Evolutionary conservation across 2,113 vertebrate genomes (phyloP).

Genomic region (Mustelus asterias): DNA sequence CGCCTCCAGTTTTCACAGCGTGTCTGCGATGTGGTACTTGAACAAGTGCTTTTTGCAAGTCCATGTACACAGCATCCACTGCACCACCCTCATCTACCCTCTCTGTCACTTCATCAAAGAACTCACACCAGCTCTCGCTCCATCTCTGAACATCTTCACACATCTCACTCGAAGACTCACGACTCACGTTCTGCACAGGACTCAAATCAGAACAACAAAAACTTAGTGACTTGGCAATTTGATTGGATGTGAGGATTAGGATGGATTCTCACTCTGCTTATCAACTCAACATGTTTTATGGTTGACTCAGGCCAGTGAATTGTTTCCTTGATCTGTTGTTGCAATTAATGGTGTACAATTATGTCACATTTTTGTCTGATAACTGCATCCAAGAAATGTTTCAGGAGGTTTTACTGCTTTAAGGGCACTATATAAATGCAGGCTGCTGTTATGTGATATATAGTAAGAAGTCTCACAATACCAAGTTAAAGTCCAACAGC

Average conservation of each 20-base stretch:
- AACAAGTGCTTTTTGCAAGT: background rate
- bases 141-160: background rate
- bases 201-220: background rate
- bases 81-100: background rate
- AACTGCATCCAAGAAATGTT: background rate
- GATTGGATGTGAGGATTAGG: background rate
- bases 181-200: background rate
- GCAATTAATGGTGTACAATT: background rate
- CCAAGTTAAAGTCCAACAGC: no score
- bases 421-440: background rate
- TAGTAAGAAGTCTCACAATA: no score
- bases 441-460: background rate
- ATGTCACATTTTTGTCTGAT: background rate
- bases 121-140: background rate
- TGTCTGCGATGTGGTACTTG: background rate
- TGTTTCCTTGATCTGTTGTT: background rate
- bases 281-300: background rate
- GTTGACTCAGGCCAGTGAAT: background rate
- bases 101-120: background rate
- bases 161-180: background rate
- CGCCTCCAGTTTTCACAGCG: background rate
- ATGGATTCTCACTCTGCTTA: background rate
- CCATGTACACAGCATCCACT: background rate
- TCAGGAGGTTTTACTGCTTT: background rate
- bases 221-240: background rate